Evolutionary conservation across 92 coral and sea anemone species (phyloP), one percentile per base, ranked within the genome.

Genomic region (Phymanthus crucifer): DNA sequence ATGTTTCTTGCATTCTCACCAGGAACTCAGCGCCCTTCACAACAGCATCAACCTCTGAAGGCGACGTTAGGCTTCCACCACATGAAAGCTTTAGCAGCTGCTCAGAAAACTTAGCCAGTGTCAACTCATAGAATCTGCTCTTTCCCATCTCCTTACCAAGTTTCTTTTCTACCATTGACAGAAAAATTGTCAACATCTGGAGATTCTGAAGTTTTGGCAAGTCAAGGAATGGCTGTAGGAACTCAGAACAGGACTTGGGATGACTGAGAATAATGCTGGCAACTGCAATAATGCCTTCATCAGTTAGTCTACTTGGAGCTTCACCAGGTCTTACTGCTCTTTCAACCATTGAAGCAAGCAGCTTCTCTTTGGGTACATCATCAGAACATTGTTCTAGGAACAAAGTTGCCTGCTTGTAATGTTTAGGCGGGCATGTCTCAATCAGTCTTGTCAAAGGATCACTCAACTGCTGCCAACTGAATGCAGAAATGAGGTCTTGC

Each of bases 1-100:
- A 21, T 26, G 32, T 75, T 32, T 75, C 80, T 52, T 75, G 48
- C 70, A 52, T 29, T 26, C 10, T 18, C 11, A 33, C 17, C 18
- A 75, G 70, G 19, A 35, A 52, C 27, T 54, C 70, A 34, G 48
- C 70, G 21, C 40, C 69, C 40, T 75, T 75, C 29, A 75, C 80
- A 46, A 75, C 27, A 32, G 70, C 80, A 54, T 75, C 80, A 37
- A 57, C 36, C 31, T 75, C 70, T 9, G 12, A 19, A 31, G 33
- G 1, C 16, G 47, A 32, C 3, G 70, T 54, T 3, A 57, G 17
- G 2, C 57, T 75, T 1, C 50, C 70, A 57, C 24, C 40, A 35
- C 21, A 32, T 18, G 47, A 34, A 33, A 75, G 57, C 80, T 75
- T 57, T 2, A 56, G 47, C 3, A 54, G 17, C 31, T 57, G 32